Conservation (phyloP, 2,888 invertebrate genomes). For the Itoplectis maculator region DNA sequence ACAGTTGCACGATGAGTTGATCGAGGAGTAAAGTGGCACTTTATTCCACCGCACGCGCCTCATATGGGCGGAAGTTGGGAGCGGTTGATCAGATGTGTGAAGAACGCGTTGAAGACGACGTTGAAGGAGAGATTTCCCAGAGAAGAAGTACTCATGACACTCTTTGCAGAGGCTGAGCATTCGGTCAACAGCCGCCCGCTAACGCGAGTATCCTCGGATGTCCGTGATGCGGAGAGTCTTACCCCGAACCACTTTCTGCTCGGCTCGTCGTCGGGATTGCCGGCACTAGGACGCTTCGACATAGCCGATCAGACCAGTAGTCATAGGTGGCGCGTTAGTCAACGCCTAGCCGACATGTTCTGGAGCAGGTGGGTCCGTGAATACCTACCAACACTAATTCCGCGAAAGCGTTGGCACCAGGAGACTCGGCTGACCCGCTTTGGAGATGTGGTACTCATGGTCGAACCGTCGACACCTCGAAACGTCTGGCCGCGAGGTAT, state of each 20-base stretch:
- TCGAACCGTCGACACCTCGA: slow-evolving; percentile 43
- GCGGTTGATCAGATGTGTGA: slow-evolving; percentile 18
- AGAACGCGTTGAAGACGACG: neutral
- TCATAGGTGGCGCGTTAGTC: slow-evolving; percentile 61
- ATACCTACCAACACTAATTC: slow-evolving; percentile 69
- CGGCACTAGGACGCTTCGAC: slow-evolving; percentile 25
- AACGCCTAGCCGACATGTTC: slow-evolving; percentile 63
- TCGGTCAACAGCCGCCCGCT: slow-evolving; percentile 28
- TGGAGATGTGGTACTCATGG: slow-evolving; percentile 56
- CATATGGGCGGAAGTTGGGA: slow-evolving; percentile 45
- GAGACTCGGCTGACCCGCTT: slow-evolving; percentile 5
- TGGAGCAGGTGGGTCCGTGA: slow-evolving; percentile 77
- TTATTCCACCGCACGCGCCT: slow-evolving; percentile 30
- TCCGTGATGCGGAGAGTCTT: slow-evolving; percentile 19
- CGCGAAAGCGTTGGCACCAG: slow-evolving; percentile 63
- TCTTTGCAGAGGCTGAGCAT: slow-evolving; percentile 24
- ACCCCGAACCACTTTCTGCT: slow-evolving; percentile 45
- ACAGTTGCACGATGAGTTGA: neutral
- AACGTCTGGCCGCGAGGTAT: slow-evolving; percentile 58
- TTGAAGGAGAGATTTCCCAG: neutral
- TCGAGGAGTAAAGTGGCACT: slow-evolving; percentile 15
- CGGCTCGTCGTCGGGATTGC: slow-evolving; percentile 32
- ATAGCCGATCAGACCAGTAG: slow-evolving; percentile 2
- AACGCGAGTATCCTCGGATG: slow-evolving; percentile 8
- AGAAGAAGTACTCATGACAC: slow-evolving; percentile 14